Evolutionary conservation across 2,888 invertebrate species (phyloP), one percentile per base, ranked within the genome.

Genomic region (Eupithecia abbreviata): DNA sequence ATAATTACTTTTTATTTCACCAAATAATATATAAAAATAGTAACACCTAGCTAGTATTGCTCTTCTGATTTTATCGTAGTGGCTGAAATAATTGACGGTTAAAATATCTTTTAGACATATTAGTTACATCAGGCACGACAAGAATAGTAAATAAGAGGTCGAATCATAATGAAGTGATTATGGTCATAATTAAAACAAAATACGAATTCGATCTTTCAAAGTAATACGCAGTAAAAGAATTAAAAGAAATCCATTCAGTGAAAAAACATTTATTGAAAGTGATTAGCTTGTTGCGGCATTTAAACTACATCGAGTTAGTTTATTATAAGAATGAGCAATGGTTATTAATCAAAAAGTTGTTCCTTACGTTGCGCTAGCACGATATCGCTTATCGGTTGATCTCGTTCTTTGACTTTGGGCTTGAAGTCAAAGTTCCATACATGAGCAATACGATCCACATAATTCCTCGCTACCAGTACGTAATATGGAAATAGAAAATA

Each of bases 371-470:
- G 75, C 68, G 55, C 77, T 68, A 72, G 81, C 82, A 81, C 89
- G 87, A 84, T 82, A 87, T 85, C 85, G 78, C 82, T 89, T 90
- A 92, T 93, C 93, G 90, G 86, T 85, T 85, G 85, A 93, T 93
- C 92, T 87, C 87, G 89, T 90, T 87, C 90, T 88, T 89, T 92
- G 90, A 58, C 91, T 89, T 89, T 85, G 79, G 82, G 82, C 81
- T 55, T 18, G 65, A 71, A 75, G 71, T 67, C 65, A 18, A 58
- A 58, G 18, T 58, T 55, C 9, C 3, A 18, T 55, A 55, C 55
- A 18, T 9, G 55, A 7, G 55, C 3, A 9, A 58, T 58, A 7
- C 18, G 18, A 58, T 51, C 15, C 51, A 15, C 15, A 51, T 49
- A 47, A 47, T 3, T 49, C 4, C 47, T 49, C 12, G 47, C 47